Conservation (phyloP, 2,888 invertebrate species). For the Ectobius pallidus region DNA sequence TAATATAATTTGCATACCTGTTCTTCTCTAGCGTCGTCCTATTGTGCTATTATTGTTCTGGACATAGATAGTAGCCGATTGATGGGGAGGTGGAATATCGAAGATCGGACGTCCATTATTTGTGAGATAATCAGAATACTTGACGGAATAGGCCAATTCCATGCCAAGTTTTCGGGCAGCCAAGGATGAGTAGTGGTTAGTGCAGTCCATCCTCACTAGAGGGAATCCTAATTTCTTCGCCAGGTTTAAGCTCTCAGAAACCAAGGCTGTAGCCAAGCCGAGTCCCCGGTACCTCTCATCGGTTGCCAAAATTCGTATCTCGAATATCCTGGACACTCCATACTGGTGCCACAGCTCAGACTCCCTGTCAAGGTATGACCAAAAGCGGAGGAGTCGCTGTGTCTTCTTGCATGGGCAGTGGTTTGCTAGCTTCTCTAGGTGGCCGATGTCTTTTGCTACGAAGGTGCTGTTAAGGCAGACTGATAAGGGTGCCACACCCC, state of each 20-base stretch:
- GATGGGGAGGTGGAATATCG: conserved; percentile 69
- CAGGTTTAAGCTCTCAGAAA: conserved; percentile 46
- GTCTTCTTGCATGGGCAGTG: conserved; percentile 35
- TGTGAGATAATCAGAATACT: conserved; percentile 67
- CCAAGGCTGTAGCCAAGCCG: conserved; percentile 30
- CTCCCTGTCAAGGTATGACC: conserved; percentile 36
- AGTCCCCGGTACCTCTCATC: conserved; percentile 16
- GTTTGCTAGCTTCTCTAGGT: conserved; percentile 16
- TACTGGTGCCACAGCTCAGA: conserved; percentile 29
- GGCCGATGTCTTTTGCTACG: conserved; percentile 23
- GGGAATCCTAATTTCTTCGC: conserved; percentile 60
- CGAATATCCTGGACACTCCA: conserved; percentile 32
- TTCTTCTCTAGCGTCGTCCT: too few species aligned
- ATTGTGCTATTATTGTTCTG: too few species aligned
- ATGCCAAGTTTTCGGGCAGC: conserved; percentile 75
- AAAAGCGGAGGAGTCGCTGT: conserved; percentile 31
- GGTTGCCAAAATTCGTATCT: conserved; percentile 36
- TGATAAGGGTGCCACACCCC: not conserved
- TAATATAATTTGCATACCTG: too few species aligned
- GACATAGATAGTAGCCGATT: conserved; percentile 63
- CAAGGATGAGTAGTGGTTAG: conserved; percentile 76
- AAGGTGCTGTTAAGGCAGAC: not conserved
- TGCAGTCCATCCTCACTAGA: conserved; percentile 73
- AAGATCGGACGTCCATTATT: conserved; percentile 68
- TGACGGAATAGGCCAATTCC: conserved; percentile 67